A percentile compares a stretch with the other conserved stretches of the same genome.
Conservation (phyloP, 2,888 invertebrate species). For the Polymixis lichenea region DNA sequence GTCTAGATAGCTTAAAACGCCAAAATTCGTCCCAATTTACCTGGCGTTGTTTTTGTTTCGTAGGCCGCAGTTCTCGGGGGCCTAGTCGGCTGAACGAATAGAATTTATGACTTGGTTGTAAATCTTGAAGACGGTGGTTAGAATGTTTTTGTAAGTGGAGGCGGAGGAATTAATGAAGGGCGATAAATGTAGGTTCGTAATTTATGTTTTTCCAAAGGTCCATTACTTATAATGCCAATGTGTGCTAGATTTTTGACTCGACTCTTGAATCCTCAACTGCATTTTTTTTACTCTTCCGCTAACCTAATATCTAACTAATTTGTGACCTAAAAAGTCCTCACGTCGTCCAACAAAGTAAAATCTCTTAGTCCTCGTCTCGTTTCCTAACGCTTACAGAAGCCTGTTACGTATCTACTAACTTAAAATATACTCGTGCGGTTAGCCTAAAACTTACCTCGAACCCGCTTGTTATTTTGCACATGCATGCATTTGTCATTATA, state of each 20-base stretch:
- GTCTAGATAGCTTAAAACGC: constrained; percentile 30
- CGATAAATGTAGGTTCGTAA: constrained; percentile 45
- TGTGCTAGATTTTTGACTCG: background rate
- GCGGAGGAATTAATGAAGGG: constrained; percentile 40
- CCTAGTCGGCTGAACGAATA: constrained; percentile 33
- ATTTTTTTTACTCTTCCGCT: background rate
- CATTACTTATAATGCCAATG: constrained; percentile 6
- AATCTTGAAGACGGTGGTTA: constrained; percentile 37
- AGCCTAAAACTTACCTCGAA: constrained; percentile 46
- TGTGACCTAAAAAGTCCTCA: constrained; percentile 30
- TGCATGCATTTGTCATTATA: constrained; percentile 56
- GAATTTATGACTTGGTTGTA: constrained; percentile 47
- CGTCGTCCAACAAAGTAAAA: constrained; percentile 34
- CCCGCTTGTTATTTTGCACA: constrained; percentile 53
- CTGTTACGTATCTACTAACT: constrained; percentile 34
- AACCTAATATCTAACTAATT: constrained; percentile 40
- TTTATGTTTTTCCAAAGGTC: constrained; percentile 33
- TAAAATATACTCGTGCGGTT: constrained; percentile 34
- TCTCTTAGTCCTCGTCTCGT: constrained; percentile 27
- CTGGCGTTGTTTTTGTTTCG: constrained; percentile 47
- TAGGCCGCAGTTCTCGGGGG: constrained; percentile 18
- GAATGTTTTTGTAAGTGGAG: constrained; percentile 46
- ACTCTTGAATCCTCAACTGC: background rate
- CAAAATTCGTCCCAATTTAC: constrained; percentile 45
- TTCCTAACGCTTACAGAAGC: constrained; percentile 44